Evolutionary conservation across 2,113 vertebrate species (phyloP), one percentile per base, ranked within the genome.

Genomic region (Psilopogon haemacephalus): DNA sequence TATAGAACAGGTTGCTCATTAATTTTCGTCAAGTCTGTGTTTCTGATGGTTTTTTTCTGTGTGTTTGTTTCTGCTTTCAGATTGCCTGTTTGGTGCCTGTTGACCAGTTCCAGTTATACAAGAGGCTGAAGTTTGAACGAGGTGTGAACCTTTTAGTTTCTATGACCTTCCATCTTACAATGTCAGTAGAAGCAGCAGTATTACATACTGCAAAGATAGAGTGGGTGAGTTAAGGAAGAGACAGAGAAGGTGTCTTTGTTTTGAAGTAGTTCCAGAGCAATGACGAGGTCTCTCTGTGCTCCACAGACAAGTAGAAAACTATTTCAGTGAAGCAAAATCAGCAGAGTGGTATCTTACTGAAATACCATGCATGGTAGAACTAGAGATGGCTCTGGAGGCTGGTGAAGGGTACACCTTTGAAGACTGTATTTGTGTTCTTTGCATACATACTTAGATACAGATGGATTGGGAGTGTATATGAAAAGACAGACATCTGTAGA

Each of bases 61-160:
- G 68, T 65, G 33, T 74, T 50, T 93, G 26, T 95, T 93, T 97
- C 88, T 98, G 91, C 20, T 98, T 98, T 93, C 98, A 99, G 99
- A 98, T 99, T 50, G 97, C 98, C 83, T 96, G 96, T 79, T 97
- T 99, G 97, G 98, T 98, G 65, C 94, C 98, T 32, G 95, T 96
- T 65, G 98, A 98, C 77, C 98, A 98, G 91, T 98, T 98, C 94
- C 97, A 98, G 63, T 97, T 99, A 54, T 99, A 99, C 97, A 98
- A 98, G 95, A 98, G 98, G 62, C 94, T 99, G 96, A 98, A 98
- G 95, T 99, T 99, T 95, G 99, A 99, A 97, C 97, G 98, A 98
- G 99, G 99, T 99, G 87, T 7, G 89, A 56, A 82, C 15, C 16
- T 72, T 94, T 91, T 58, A 15, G 15, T 90, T 86, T 68, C 37